Evolutionary conservation across 2,797 vertebrate species (phyloP), one percentile per base, ranked within the genome.

Genomic region (Platalea minor): DNA sequence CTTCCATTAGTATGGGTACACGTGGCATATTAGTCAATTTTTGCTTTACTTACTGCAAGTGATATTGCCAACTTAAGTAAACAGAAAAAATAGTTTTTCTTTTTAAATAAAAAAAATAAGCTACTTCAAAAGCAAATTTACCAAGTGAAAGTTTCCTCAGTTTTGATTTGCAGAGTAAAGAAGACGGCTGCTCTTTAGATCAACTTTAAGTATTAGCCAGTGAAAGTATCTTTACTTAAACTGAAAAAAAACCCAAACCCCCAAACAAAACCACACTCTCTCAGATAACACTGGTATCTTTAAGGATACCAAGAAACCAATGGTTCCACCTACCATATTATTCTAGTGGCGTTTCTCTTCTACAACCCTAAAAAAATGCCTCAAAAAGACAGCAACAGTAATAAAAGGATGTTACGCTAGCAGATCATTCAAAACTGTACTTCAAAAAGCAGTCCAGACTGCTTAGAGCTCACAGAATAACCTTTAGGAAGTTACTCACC

Each of bases 51-150:
- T 63, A 69, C 25, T 82, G 31, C 35, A 60, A 88, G 39, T 26
- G n/a, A 56, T 21, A 60, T 8, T 46, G 24, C 10, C 17, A 78
- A 14, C 0, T 0, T n/a, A 59, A 61, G 28, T 48, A 53, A 64
- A 61, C 7, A 39, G 33, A 45, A 91, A 68, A 68, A 89, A 28
- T 3, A 28, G 43, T 5, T 63, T 19, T 70, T 83, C 10, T 46
- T 56, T 81, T 41, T 15, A 61, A 60, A 51, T 43, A 56, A 81
- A 83, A 69, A 79, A 79, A 26, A 23, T 23, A 51, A 83, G 43
- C 37, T 84, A 43, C 35, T 92, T 51, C 3, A 5, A 85, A 85
- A 85, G 78, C n/a, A 84, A 46, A 18, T 72, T 78, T 81, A 73
- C 23, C 53, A 59, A 51, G 29, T 39, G 3, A 54, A 63, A 75